Percentiles rank a stretch among this genome's conserved stretches.
Conservation (phyloP, 2,113 vertebrate species). For the Megaceryle maxima region DNA sequence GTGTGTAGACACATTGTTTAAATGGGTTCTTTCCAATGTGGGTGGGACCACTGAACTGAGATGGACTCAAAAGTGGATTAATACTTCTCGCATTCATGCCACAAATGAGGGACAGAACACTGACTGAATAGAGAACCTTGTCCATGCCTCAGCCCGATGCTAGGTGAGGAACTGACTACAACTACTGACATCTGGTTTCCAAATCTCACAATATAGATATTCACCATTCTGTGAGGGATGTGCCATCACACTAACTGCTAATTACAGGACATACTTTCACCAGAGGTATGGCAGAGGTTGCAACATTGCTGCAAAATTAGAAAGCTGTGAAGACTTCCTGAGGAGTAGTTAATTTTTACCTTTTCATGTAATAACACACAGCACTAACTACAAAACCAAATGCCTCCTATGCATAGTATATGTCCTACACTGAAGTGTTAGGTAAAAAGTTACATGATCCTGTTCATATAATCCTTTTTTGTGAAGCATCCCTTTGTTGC, state of each 20-base stretch:
- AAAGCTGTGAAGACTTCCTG: neutral
- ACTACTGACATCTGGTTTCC: neutral
- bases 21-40: neutral
- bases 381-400: neutral
- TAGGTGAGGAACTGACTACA: neutral
- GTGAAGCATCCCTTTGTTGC: neutral
- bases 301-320: neutral
- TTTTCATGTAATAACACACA: neutral
- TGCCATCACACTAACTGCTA: neutral
- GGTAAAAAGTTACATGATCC: neutral
- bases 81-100: neutral
- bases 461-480: neutral
- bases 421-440: rapidly evolving
- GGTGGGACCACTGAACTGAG: neutral
- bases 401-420: neutral
- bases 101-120: neutral
- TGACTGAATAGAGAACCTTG: neutral
- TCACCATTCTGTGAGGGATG: neutral
- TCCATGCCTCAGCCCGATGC: neutral
- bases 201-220: neutral
- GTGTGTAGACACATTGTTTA: neutral
- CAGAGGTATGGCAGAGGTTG: neutral
- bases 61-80: neutral
- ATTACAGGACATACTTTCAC: neutral
- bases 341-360: neutral